Conservation (phyloP, 2,113 vertebrate genomes). For the Lagenorhynchus albirostris region DNA sequence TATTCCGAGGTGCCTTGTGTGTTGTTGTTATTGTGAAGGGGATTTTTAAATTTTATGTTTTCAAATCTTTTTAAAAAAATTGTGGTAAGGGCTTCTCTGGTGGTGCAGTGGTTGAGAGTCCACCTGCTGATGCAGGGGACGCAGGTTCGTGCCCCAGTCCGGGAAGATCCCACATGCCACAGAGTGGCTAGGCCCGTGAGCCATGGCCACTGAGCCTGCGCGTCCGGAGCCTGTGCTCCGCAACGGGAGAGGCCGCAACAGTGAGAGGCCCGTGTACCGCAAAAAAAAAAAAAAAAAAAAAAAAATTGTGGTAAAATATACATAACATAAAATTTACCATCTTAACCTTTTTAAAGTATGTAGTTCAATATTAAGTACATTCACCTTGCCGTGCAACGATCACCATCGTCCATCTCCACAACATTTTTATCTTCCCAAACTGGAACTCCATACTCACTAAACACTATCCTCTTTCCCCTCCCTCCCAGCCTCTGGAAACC, state of each 20-base stretch:
- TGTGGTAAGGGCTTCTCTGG: not conserved
- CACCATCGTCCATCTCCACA: not conserved
- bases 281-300: no score
- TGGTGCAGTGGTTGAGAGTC: no score
- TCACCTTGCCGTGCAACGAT: not conserved
- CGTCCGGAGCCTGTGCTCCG: no score
- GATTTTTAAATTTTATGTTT: not conserved
- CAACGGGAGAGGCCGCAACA: no score
- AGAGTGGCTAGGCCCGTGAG: accelerated
- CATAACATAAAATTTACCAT: not conserved
- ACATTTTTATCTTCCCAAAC: not conserved
- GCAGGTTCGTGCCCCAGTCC: accelerated
- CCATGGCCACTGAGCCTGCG: no score
- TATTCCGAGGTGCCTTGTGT: not conserved
- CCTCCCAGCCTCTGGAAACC: not conserved
- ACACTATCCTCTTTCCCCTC: not conserved
- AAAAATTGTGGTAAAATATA: not conserved
- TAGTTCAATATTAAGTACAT: not conserved
- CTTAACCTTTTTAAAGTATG: not conserved
- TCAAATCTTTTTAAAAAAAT: not conserved
- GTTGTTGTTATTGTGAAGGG: not conserved
- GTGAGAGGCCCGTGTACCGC: no score
- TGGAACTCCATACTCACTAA: not conserved
- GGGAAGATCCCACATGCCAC: no score
- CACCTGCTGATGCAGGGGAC: accelerated